These are phyloP conservation scores for Platygyra sinensis DNA, from an alignment of 64 coral and sea anemone genomes.

Conservation along the genomic window DNA sequence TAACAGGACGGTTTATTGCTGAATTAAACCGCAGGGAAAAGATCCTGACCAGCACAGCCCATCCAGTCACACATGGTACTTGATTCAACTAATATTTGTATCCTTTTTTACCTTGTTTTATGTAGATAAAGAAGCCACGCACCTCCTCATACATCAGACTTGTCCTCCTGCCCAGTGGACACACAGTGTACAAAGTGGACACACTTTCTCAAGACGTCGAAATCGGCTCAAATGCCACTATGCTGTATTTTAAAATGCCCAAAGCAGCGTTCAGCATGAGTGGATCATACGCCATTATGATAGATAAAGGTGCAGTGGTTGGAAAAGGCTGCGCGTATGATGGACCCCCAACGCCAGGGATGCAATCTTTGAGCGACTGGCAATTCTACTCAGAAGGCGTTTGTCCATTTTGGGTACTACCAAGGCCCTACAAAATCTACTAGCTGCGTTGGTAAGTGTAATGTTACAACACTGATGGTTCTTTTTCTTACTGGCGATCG, in stretches of 20 bases:
- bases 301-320: slow-evolving; percentile 28
- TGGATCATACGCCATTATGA: slow-evolving; percentile 22
- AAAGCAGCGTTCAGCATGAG: slow-evolving; percentile 7
- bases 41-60: too few species aligned
- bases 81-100: too few species aligned
- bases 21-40: too few species aligned
- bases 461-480: too few species aligned
- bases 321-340: slow-evolving; percentile 3
- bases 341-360: slow-evolving; percentile 24
- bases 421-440: neutral
- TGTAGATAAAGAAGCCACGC: slow-evolving; percentile 28
- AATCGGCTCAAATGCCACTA: neutral
- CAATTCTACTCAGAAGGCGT: neutral
- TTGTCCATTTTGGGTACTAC: slow-evolving; percentile 1
- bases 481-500: too few species aligned
- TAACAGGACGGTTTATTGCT: too few species aligned
- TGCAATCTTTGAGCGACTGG: neutral
- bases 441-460: slow-evolving; percentile 6
- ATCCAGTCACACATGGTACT: too few species aligned
- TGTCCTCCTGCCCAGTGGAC: neutral
- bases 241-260: neutral
- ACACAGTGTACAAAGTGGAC: slow-evolving; percentile 20
- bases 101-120: neutral
- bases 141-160: slow-evolving; percentile 4
- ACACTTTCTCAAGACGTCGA: neutral